Evolutionary conservation across 2,888 invertebrate genomes (phyloP), one percentile per base, ranked within the genome.

Genomic region (Thecophora atra): DNA sequence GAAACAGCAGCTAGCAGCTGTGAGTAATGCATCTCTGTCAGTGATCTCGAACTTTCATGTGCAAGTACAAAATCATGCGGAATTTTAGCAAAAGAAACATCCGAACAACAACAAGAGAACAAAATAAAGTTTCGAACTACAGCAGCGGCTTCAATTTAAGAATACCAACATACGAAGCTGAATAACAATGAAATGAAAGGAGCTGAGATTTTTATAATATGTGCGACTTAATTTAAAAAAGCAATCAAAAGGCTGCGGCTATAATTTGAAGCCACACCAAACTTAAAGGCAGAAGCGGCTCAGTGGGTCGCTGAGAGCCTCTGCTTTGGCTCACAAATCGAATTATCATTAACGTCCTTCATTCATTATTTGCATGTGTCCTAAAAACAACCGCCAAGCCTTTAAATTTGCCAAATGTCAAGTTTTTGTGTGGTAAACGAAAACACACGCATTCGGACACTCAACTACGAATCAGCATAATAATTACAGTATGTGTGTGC

Each of bases 21-120:
- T n/a, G n/a, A n/a, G n/a, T n/a, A n/a, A n/a, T n/a, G n/a, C n/a
- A n/a, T n/a, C n/a, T n/a, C n/a, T n/a, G n/a, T n/a, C n/a, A n/a
- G n/a, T n/a, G n/a, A n/a, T n/a, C n/a, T n/a, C n/a, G 68, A 64
- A 68, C 68, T 72, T 72, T 72, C 63, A 72, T 72, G 63, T 72
- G 70, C 37, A n/a, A n/a, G n/a, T n/a, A 28, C 30, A 28, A 62
- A 66, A 66, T 24, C 47, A 60, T 44, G 19, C 11, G 63, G 60
- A 15, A 47, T 3, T 17, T 47, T 47, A 21, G 26, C 66, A 28
- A 30, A 2, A 66, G 52, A 66, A 67, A 52, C n/a, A n/a, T n/a
- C n/a, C n/a, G 15, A 56, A 7, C 11, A 60, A 60, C 15, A 47
- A 47, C 5, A 8, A 5, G 17, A 47, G 47, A 2, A 47, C 47